Evolutionary conservation across 2,888 invertebrate species (phyloP).

Genomic region (Podotricha telesiphe): DNA sequence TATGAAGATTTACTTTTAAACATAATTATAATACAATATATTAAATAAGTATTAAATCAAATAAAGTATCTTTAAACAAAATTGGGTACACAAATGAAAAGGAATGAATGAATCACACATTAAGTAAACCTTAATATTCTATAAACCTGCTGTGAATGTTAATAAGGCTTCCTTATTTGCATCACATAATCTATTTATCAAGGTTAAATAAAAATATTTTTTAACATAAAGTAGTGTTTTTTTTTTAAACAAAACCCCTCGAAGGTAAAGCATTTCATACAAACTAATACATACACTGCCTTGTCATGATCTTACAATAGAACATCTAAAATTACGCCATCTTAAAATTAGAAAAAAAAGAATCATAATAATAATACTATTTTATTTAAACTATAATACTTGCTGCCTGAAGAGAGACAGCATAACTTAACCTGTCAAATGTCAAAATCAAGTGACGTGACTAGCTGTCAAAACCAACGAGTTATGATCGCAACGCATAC

Average conservation of each 20-base stretch:
- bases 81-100: slow-evolving; percentile 13
- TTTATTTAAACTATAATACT: slow-evolving; percentile 70
- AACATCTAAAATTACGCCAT: slow-evolving; percentile 81
- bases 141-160: slow-evolving; percentile 26
- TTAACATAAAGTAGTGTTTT: background rate
- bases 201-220: slow-evolving; percentile 28
- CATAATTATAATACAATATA: no score
- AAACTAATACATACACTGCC: slow-evolving; percentile 66
- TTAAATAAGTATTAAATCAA: background rate
- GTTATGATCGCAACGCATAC: slow-evolving; percentile 40
- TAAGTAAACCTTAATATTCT: slow-evolving; percentile 26
- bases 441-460: slow-evolving; percentile 67
- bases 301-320: slow-evolving; percentile 79
- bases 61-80: background rate
- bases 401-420: slow-evolving; percentile 54
- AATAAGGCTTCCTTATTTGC: slow-evolving; percentile 36
- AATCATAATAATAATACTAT: slow-evolving; percentile 66
- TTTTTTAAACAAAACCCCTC: slow-evolving; percentile 58
- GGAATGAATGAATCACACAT: background rate
- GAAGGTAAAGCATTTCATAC: slow-evolving; percentile 64
- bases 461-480: slow-evolving; percentile 72
- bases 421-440: slow-evolving; percentile 60
- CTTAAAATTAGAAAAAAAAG: slow-evolving; percentile 68
- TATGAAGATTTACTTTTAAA: background rate
- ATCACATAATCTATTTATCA: slow-evolving; percentile 32